Conservation (phyloP, 35 echinoderm and acorn worm species). For the Hemicentrotus pulcherrimus region DNA sequence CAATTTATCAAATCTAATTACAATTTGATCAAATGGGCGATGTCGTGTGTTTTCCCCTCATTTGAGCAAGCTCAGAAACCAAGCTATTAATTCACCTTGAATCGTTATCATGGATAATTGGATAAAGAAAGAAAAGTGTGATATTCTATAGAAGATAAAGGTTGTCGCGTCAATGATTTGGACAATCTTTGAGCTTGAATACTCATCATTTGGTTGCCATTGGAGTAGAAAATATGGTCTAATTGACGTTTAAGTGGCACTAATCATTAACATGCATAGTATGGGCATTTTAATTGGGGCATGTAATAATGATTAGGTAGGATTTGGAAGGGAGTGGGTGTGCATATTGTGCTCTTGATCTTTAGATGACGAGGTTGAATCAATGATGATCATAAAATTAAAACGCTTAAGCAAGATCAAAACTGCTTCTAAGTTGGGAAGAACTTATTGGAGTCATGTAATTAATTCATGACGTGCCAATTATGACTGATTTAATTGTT, state of each 20-base stretch:
- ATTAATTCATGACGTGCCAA: no score
- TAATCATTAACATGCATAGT: background rate
- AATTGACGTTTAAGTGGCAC: background rate
- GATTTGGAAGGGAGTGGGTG: background rate
- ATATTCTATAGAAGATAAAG: no score
- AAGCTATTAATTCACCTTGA: background rate
- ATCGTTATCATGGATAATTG: background rate
- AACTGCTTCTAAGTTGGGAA: background rate
- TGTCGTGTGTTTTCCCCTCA: background rate
- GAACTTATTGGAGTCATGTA: no score
- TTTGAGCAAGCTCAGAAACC: background rate
- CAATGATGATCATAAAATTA: background rate
- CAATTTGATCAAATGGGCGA: background rate
- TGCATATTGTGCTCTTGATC: background rate
- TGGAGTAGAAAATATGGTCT: background rate
- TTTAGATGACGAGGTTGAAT: background rate
- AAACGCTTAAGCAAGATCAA: background rate
- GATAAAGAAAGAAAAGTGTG: background rate
- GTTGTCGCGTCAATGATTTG: no score
- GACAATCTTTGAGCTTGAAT: background rate
- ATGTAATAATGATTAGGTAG: background rate
- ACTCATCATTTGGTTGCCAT: background rate
- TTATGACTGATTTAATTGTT: no score
- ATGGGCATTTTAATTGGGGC: background rate
- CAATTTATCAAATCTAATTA: slow-evolving; percentile 49